Percentiles rank a stretch among this genome's conserved stretches.
These are phyloP conservation scores for Zaprionus nigranus DNA, from an alignment of 1,140 invertebrate species.

Conservation along the genomic window DNA sequence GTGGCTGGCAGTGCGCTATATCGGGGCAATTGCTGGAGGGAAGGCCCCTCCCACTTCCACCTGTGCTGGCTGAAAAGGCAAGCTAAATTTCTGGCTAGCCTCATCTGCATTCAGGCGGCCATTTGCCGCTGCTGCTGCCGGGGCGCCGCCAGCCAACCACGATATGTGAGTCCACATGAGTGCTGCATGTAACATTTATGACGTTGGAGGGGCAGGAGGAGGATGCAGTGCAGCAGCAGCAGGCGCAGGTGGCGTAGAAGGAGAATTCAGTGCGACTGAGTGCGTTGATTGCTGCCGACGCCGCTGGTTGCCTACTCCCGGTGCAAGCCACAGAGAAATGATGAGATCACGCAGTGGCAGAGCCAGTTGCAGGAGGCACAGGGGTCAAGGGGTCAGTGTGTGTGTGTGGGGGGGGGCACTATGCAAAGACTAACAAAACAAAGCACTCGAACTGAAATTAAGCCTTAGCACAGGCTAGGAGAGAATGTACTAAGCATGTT, in stretches of 20 bases:
- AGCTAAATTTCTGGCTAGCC: slow-evolving; percentile 74
- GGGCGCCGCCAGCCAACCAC: neutral
- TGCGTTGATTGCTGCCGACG: slow-evolving; percentile 76
- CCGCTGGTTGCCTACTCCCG: slow-evolving; percentile 65
- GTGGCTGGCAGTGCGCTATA: neutral
- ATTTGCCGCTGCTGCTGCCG: neutral
- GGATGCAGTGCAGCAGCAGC: neutral
- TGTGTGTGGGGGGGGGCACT: neutral
- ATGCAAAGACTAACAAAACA: slow-evolving; percentile 34
- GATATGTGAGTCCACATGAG: slow-evolving; percentile 34
- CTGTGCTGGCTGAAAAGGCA: slow-evolving; percentile 55
- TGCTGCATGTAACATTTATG: slow-evolving; percentile 78
- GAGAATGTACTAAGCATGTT: slow-evolving; percentile 60
- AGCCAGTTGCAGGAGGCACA: neutral
- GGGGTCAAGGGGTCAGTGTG: neutral
- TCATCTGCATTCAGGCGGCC: slow-evolving; percentile 41
- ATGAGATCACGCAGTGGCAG: slow-evolving; percentile 16
- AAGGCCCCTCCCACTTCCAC: neutral
- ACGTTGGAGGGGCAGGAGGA: slow-evolving; percentile 17
- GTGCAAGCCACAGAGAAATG: slow-evolving; percentile 38
- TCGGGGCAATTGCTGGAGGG: neutral
- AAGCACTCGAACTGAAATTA: slow-evolving; percentile 51
- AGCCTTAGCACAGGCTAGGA: neutral
- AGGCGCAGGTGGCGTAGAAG: neutral
- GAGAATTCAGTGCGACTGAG: slow-evolving; percentile 30